Percentiles rank a stretch among this genome's conserved stretches.
These are phyloP conservation scores for Perodicticus potto DNA, from an alignment of 2,797 vertebrate genomes.

Conservation along the genomic window DNA sequence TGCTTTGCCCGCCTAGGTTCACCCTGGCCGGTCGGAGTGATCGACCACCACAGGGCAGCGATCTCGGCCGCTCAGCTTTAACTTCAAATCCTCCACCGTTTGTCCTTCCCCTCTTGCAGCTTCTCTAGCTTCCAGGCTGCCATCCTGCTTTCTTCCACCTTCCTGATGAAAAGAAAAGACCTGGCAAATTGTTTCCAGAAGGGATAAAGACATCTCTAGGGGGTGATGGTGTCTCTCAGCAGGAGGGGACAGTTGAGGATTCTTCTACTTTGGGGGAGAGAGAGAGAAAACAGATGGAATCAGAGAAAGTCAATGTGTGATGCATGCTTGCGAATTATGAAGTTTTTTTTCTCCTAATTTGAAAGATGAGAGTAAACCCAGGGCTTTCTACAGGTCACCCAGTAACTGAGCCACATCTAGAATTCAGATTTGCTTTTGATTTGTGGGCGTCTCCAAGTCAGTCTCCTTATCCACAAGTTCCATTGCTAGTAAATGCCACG, in stretches of 20 bases:
- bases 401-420: neutral
- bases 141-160: neutral
- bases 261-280: neutral
- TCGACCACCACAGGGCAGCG: too few species aligned
- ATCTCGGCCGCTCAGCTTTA: neutral
- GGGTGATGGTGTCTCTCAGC: neutral
- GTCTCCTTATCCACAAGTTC: neutral
- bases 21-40: neutral
- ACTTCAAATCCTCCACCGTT: neutral
- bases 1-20: neutral
- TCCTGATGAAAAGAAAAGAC: neutral
- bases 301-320: neutral
- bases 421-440: neutral
- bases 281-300: neutral
- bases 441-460: neutral
- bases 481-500: neutral
- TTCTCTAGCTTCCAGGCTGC: neutral
- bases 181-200: neutral
- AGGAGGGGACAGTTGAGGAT: neutral
- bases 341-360: slow-evolving; percentile 30
- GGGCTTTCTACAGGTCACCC: neutral
- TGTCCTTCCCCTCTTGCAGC: neutral
- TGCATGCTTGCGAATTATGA: neutral
- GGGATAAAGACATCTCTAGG: neutral
- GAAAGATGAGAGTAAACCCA: neutral